Evolutionary conservation across 2,113 vertebrate genomes (phyloP), one percentile per base, ranked within the genome.

Genomic region (Baryphthengus martii): DNA sequence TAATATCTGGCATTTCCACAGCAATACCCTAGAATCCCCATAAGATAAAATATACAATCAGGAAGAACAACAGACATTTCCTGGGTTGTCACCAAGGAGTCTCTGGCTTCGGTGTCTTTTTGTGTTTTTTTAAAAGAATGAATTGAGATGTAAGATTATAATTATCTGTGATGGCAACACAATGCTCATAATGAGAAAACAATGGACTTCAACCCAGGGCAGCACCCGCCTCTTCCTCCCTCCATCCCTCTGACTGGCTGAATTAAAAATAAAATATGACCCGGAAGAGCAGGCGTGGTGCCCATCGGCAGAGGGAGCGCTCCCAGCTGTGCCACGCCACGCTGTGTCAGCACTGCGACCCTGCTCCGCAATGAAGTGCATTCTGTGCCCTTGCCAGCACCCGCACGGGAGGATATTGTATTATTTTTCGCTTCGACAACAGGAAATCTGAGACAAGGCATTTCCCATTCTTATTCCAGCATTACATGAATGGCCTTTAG

Each of bases 1-100:
- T 85, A 94, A 90, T 94, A 92, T 88, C 80, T 96, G 82, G 72
- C 90, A 88, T 95, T 95, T 95, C 92, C 90, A 96, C 73, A 83
- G 95, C 85, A 94, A 67, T 77, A 85, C n/a, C 12, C 85, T 85
- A 62, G 85, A 88, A 93, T 84, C 35, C 39, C 55, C 82, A 67
- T 81, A 95, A 95, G 85, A 88, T 93, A 80, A 91, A 90, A 90
- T 37, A 84, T 18, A 2, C 55, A 90, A 50, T 31, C 68, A 88
- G 88, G 81, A 94, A 85, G 91, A 96, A 84, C 63, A 91, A 47
- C 67, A 95, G 85, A 65, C 72, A 86, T 68, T 72, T 93, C 71
- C 90, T 68, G 73, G n/a, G 52, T 18, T 93, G 90, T 96, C 95
- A 96, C 40, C 79, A 93, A 85, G 55, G 85, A 95, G 39, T 63